A percentile compares a stretch with the other conserved stretches of the same genome.
Conservation (phyloP, 2,113 vertebrate species). For the Saimiri boliviensis region DNA sequence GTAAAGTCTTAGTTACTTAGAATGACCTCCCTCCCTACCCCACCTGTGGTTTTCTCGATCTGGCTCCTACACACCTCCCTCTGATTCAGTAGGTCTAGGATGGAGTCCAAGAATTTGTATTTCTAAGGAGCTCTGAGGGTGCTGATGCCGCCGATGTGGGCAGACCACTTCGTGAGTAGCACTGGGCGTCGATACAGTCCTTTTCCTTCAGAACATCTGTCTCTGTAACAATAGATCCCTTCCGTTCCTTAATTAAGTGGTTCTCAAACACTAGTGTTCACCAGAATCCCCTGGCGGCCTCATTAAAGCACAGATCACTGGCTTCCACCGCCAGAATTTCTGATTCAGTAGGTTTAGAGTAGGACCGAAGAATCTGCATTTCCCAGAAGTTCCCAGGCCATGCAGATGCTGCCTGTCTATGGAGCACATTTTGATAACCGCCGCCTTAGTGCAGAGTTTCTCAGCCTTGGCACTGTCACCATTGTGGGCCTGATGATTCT, state of each 20-base stretch:
- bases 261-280: neutral
- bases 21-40: neutral
- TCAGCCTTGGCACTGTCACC: too few species aligned
- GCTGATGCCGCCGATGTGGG: too few species aligned
- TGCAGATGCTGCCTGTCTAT: neutral
- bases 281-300: neutral
- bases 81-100: neutral
- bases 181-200: neutral
- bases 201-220: neutral
- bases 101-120: neutral
- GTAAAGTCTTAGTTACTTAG: neutral
- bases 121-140: neutral
- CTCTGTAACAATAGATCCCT: neutral
- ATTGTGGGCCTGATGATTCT: neutral
- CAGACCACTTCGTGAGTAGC: neutral
- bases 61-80: neutral
- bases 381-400: neutral
- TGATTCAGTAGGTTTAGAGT: neutral
- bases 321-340: neutral
- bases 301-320: neutral
- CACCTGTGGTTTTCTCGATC: neutral
- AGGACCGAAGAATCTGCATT: neutral
- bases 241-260: neutral
- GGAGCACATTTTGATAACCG: neutral
- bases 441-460: neutral